Evolutionary conservation across 2,797 vertebrate species (phyloP), one percentile per base, ranked within the genome.

Genomic region (Periophthalmus magnuspinnatus): DNA sequence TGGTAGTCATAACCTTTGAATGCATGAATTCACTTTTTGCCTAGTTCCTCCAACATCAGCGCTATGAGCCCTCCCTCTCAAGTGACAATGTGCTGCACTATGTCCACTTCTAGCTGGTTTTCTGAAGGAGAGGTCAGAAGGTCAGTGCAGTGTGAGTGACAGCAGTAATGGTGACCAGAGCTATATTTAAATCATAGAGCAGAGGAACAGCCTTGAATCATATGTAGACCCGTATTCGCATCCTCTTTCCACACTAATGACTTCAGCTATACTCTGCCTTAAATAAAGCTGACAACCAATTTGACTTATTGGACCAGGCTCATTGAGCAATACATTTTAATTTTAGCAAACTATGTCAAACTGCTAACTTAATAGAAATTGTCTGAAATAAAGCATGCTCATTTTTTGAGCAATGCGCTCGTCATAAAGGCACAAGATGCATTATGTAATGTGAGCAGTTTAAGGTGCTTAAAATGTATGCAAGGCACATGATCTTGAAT

Each of bases 171-270:
- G 79, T 28, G 60, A 81, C 69, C 36, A 70, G n/a, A 68, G 77
- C 83, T 90, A 84, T 88, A 85, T 91, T 90, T 91, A 88, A 88
- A 87, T 79, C 66, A 65, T 45, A 50, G 6, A 76, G 71, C 76
- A 82, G 81, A 83, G 77, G 71, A 83, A 81, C 81, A 81, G 83
- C 78, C 68, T 76, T 86, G 87, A 87, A 81, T 92, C 83, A 81
- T 71, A 60, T 75, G 73, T 67, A 70, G 70, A 85, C 34, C 69
- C 38, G 4, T 45, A 32, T 14, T 28, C 10, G 52, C 75, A 81
- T 85, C 76, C 72, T 76, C 69, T 89, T 88, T 85, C 80, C 74
- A 19, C 52, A 61, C 13, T 63, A 60, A 83, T 61, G 70, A 75
- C 3, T 65, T 45, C 81, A 83, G 78, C 66, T 60, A 62, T 61